Evolutionary conservation across 1,140 invertebrate genomes (phyloP), one percentile per base, ranked within the genome.

Genomic region (Listronotus bonariensis): DNA sequence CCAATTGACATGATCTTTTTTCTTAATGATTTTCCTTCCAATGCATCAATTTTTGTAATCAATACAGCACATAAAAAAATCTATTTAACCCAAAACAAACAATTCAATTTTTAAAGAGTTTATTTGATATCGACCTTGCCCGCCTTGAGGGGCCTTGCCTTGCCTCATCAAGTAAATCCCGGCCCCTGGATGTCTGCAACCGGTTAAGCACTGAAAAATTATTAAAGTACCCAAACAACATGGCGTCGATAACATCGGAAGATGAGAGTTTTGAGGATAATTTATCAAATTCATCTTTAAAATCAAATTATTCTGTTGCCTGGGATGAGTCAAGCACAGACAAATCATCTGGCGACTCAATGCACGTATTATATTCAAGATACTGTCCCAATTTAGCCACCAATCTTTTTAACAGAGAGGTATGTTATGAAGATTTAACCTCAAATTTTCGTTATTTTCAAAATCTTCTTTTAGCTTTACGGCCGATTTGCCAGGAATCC

Each of bases 341-440:
- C 1, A 46, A 46, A 58, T 31, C 55, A 46, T 6, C 40, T 12
- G 32, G 5, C 12, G 34, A 52, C 32, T 31, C 17, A n/a, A n/a
- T n/a, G 38, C 17, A 14, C 3, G 18, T 42, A 14, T 40, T 56
- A n/a, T 12, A 12, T 45, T 26, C 32, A 9, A 46, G 54, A 43
- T 65, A 70, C 51, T 12, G 45, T 49, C 55, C 65, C 17, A 78
- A 77, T 71, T 62, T 78, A 62, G 67, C 73, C 15, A 67, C 64
- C 51, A 77, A 76, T 69, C 38, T 79, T 60, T 62, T 63, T 26
- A 77, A 77, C 66, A 70, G 77, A 70, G 72, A 79, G 73, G 77
- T 78, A 70, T 65, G 68, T 69, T 63, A 69, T 56, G 17, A 8
- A 15, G n/a, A 43, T 45, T 36, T 74, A 72, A 70, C 68, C 67